Base-by-base conservation (phyloP, 2,888 invertebrate genomes). In the Silvanus unidentatus region DNA sequence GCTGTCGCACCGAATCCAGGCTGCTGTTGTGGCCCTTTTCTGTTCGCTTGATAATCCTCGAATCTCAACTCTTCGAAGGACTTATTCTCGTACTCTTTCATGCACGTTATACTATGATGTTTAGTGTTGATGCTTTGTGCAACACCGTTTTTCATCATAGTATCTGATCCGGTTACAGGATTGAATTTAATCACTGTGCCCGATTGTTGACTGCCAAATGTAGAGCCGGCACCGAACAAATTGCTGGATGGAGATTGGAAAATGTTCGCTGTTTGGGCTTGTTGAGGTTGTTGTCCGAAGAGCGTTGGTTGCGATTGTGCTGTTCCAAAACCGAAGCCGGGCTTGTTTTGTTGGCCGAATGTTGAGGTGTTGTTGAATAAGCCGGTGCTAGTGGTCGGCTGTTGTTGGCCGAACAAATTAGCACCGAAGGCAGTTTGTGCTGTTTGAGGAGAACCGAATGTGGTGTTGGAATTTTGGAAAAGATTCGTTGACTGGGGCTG, bases 41-140 rank as follows among this genome's bases (percentile, higher is more conserved):
- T 76, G 41, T 91, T 91, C 0, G 89, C 89, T 15, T 80, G 72
- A 69, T 99, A 99, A 72, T 99, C 98, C 65, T 98, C 98, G 43
- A 87, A 74, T 8, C 98, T 81, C 40, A 99, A 73, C 69, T 99
- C 99, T 72, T 99, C 99, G 15, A 98, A 72, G 0, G 93, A 93
- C 70, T 98, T 99, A 39, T 69, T 72, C 64, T 98, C 97, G 67
- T 98, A 99, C 66, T 98, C 96, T 75, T 96, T 95, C 99, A 99
- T 99, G 46, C 93, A 93, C 0, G 95, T 95, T 48, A 99, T 97
- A 69, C 97, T 97, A 66, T 96, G 91, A 67, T 96, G 94, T 59
- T 92, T 86, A 0, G 96, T 98, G 59, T 82, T 90, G 53, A 99
- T 93, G 52, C 79, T 89, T 64, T 84, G 86, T 2, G 88, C 82